A percentile compares a stretch with the other conserved stretches of the same genome.
phyloP scores from a whole-genome alignment of 2,797 vertebrate species.

The Myotis daubentonii region DNA sequence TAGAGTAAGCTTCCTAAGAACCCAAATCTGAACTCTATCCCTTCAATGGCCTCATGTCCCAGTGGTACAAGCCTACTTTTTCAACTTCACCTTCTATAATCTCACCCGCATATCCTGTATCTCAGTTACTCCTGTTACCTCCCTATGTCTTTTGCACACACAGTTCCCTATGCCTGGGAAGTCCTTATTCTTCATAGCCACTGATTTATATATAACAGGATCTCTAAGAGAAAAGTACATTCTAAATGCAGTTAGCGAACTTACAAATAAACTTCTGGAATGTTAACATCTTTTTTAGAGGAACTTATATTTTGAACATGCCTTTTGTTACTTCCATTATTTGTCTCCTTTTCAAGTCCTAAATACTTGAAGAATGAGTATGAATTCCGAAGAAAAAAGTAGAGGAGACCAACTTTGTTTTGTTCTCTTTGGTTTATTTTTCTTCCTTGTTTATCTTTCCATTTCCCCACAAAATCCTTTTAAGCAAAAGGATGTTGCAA shows the following conservation, averaged over 20 bases:
- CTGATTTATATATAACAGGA: slow-evolving; percentile 18
- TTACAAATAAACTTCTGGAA: slow-evolving; percentile 22
- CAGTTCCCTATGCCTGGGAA: background rate
- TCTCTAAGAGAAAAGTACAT: slow-evolving; percentile 38
- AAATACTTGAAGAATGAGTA: slow-evolving; percentile 45
- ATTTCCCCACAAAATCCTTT: slow-evolving; percentile 58
- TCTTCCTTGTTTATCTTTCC: slow-evolving; percentile 70
- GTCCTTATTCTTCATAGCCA: background rate
- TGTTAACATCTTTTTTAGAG: background rate
- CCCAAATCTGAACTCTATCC: background rate
- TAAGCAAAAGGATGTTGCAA: slow-evolving; percentile 64
- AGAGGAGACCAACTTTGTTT: slow-evolving; percentile 31
- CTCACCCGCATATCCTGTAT: background rate
- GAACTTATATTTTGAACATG: slow-evolving; percentile 37
- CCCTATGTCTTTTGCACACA: background rate
- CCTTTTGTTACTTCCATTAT: slow-evolving; percentile 44
- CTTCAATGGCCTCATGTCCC: background rate
- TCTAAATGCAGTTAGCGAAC: slow-evolving; percentile 47
- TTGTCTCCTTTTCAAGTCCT: slow-evolving; percentile 49
- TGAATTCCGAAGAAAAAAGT: slow-evolving; percentile 38
- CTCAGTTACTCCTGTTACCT: background rate
- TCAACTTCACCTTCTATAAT: background rate
- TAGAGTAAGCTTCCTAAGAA: slow-evolving; percentile 28
- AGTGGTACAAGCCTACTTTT: slow-evolving; percentile 19
- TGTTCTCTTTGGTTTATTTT: slow-evolving; percentile 56